Evolutionary conservation across 2,113 vertebrate genomes (phyloP).

Genomic region (Indri indri): DNA sequence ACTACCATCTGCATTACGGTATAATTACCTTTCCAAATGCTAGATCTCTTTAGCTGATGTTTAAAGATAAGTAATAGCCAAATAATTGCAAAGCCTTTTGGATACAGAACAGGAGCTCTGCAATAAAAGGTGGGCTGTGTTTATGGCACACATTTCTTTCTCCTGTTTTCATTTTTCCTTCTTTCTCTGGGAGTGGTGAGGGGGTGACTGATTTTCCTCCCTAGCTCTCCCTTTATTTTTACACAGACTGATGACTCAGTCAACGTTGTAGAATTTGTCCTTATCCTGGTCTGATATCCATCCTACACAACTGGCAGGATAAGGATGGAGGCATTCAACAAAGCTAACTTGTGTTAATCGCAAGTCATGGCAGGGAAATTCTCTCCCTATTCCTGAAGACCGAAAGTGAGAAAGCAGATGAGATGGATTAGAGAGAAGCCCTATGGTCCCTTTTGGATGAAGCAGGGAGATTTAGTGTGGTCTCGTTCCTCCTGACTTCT

Average conservation of each 20-base stretch:
- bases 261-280: constrained; percentile 67
- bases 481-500: background rate
- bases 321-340: constrained; percentile 63
- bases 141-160: constrained; percentile 30
- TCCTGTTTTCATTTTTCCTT: background rate
- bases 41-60: constrained; percentile 83
- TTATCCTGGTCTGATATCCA: constrained; percentile 65
- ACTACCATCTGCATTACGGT: constrained; percentile 86
- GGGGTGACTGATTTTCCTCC: constrained; percentile 35
- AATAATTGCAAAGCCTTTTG: constrained; percentile 80
- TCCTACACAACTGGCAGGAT: constrained; percentile 55
- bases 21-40: constrained; percentile 87
- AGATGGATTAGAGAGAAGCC: background rate
- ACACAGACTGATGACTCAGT: constrained; percentile 71
- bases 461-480: background rate
- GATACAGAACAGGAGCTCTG: constrained; percentile 59
- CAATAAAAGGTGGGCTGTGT: constrained; percentile 75
- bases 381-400: background rate
- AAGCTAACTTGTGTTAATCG: constrained; percentile 49
- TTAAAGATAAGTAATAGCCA: constrained; percentile 86
- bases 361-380: constrained; percentile 37
- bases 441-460: background rate
- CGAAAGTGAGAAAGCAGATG: background rate
- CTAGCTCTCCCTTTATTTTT: constrained; percentile 70
- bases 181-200: constrained; percentile 11